Percentiles rank a stretch among this genome's conserved stretches.
Conservation (phyloP, 2,113 vertebrate species). For the Paramisgurnus dabryanus region DNA sequence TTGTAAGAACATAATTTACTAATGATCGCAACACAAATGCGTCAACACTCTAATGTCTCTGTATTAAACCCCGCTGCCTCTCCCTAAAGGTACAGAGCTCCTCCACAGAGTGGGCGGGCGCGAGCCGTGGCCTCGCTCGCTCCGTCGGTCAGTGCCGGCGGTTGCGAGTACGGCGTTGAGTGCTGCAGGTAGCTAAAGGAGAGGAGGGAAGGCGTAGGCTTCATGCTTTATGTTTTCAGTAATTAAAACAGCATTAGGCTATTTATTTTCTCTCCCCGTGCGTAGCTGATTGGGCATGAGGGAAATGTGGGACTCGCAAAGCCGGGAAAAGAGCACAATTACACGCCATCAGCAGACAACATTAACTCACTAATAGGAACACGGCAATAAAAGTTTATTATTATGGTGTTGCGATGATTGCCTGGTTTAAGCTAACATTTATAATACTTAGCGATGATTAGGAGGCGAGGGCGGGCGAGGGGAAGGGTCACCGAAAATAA, state of each 20-base stretch:
- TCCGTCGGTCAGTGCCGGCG: slow-evolving; percentile 31
- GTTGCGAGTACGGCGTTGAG: slow-evolving; percentile 27
- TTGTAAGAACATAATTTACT: slow-evolving; percentile 6
- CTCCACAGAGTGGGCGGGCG: slow-evolving; percentile 23
- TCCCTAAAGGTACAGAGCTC: slow-evolving; percentile 30
- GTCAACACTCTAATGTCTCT: background rate
- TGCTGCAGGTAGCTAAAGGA: slow-evolving; percentile 49
- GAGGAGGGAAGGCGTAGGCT: slow-evolving; percentile 52
- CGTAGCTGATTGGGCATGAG: slow-evolving; percentile 86
- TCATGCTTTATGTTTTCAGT: slow-evolving; percentile 67
- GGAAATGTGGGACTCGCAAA: slow-evolving; percentile 79
- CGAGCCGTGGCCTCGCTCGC: slow-evolving; percentile 12
- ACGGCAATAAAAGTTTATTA: slow-evolving; percentile 83
- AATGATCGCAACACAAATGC: slow-evolving; percentile 9
- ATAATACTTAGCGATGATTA: slow-evolving; percentile 90
- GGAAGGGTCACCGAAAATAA: slow-evolving; percentile 23
- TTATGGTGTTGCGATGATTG: slow-evolving; percentile 84
- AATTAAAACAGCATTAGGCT: slow-evolving; percentile 70
- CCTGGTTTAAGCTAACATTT: slow-evolving; percentile 89
- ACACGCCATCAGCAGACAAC: slow-evolving; percentile 87
- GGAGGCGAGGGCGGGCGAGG: slow-evolving; percentile 77
- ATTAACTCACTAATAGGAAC: slow-evolving; percentile 90
- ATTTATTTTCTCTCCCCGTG: slow-evolving; percentile 78
- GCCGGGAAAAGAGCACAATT: slow-evolving; percentile 80
- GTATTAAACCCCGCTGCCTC: background rate